Conservation (phyloP, 2,888 invertebrate species). For the Altica lythri region DNA sequence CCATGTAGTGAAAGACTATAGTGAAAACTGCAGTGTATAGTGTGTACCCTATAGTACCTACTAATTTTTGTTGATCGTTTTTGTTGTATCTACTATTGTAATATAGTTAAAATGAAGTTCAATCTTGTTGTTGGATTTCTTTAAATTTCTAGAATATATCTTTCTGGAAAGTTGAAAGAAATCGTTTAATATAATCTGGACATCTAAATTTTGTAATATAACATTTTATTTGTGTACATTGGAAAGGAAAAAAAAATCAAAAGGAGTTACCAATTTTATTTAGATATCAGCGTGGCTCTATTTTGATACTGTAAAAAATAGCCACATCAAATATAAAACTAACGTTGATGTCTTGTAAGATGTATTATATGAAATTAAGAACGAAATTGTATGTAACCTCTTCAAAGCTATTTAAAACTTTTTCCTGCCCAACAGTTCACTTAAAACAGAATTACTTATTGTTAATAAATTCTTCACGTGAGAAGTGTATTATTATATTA, state of each 20-base stretch:
- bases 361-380: constrained; percentile 25
- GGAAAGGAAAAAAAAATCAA: constrained; percentile 38
- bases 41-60: constrained; percentile 36
- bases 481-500: too few species aligned
- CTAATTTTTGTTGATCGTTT: constrained; percentile 32
- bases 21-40: constrained; percentile 36
- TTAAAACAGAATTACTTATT: too few species aligned
- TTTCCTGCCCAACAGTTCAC: constrained; percentile 18
- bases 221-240: constrained; percentile 37
- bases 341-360: constrained; percentile 35
- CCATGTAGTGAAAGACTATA: constrained; percentile 40
- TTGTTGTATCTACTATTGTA: constrained; percentile 36
- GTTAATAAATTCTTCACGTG: too few species aligned
- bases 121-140: constrained; percentile 35
- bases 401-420: constrained; percentile 3
- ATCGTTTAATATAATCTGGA: constrained; percentile 33
- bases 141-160: constrained; percentile 25
- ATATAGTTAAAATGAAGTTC: constrained; percentile 33
- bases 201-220: constrained; percentile 36
- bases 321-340: constrained; percentile 35
- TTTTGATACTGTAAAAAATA: constrained; percentile 39
- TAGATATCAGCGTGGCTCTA: constrained; percentile 37
- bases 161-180: constrained; percentile 35
- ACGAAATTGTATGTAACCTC: constrained; percentile 1
- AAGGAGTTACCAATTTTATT: constrained; percentile 35